phyloP scores from a whole-genome alignment of 2,797 vertebrate species.

The Eulemur coronatus region DNA sequence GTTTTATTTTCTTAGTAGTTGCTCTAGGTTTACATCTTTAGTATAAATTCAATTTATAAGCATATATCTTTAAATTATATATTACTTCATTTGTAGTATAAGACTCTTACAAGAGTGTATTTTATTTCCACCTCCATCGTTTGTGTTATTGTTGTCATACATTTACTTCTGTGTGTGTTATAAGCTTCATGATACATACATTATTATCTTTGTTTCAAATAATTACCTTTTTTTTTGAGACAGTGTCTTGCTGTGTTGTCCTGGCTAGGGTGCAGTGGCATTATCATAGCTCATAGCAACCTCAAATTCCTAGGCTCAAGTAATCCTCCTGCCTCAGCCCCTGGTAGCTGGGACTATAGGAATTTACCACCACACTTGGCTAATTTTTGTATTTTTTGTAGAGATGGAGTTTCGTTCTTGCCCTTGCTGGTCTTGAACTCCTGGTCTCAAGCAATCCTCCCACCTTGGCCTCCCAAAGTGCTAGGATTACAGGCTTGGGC shows the following conservation, averaged over 20 bases:
- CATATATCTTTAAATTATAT: neutral
- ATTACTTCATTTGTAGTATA: neutral
- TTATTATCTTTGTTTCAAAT: constrained; percentile 38
- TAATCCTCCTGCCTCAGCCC: neutral
- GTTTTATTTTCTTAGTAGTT: neutral
- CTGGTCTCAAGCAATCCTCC: neutral
- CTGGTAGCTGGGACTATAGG: neutral
- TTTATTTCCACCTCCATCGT: neutral
- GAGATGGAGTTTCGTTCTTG: neutral
- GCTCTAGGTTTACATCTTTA: neutral
- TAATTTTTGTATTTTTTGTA: neutral
- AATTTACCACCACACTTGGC: neutral
- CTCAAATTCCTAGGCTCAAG: neutral
- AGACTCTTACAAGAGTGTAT: neutral
- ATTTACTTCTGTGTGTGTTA: neutral
- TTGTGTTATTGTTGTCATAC: neutral
- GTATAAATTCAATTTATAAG: neutral
- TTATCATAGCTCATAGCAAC: neutral
- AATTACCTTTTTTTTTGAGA: neutral
- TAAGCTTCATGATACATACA: neutral
- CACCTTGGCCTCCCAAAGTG: neutral
- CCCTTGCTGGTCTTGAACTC: neutral
- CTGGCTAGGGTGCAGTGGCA: neutral
- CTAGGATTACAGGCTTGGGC: neutral
- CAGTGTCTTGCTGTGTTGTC: neutral